Percentiles rank a stretch among this genome's conserved stretches.
Conservation (phyloP, 2,888 invertebrate genomes). For the Sinohyriopsis cumingii region DNA sequence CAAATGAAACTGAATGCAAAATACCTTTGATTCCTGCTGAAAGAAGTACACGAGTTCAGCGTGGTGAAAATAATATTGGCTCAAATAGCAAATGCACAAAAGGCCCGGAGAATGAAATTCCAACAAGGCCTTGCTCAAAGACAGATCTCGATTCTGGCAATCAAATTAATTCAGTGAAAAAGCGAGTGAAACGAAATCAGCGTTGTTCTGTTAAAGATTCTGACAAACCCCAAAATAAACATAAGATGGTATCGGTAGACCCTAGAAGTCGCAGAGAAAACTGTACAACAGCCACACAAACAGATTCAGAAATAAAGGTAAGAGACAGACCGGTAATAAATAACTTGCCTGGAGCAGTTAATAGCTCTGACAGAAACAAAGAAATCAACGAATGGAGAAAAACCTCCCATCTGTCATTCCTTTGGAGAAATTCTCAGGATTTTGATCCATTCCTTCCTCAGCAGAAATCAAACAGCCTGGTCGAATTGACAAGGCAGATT, state of each 20-base stretch:
- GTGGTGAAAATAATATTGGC: no score
- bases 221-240: background rate
- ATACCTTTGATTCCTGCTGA: no score
- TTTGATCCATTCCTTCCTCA: conserved; percentile 36
- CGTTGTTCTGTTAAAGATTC: no score
- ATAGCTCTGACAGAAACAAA: conserved; percentile 27
- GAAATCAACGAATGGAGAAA: conserved; percentile 53
- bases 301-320: conserved; percentile 12
- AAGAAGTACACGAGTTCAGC: no score
- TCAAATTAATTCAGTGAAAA: no score
- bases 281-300: conserved; percentile 15
- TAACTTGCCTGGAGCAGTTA: conserved; percentile 17
- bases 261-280: background rate
- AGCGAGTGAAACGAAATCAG: no score
- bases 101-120: no score
- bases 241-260: background rate
- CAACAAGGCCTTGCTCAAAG: no score
- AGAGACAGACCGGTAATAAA: conserved; percentile 3
- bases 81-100: no score
- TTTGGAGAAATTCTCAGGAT: conserved; percentile 41
- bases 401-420: conserved; percentile 44
- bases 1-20: no score
- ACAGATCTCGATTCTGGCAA: no score
- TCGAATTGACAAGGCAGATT: conserved; percentile 48
- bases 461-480: conserved; percentile 55